Percentiles rank a stretch among this genome's conserved stretches.
Conservation (phyloP, 2,797 vertebrate species). For the Pseudopleuronectes americanus region DNA sequence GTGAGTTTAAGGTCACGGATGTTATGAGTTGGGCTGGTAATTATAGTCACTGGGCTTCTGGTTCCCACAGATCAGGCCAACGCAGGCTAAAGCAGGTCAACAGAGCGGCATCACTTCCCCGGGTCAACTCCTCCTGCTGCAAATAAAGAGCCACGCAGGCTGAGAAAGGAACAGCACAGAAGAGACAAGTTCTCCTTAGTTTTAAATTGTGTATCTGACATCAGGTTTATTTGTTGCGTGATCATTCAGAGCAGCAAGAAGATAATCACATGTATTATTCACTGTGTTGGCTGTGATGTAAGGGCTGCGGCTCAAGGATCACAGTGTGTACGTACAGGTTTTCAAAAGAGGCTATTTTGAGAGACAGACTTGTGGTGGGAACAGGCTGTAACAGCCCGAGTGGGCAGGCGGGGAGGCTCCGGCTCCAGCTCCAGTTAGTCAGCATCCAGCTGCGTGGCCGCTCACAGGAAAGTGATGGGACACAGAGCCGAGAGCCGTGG, state of each 20-base stretch:
- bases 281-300: neutral
- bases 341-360: conserved; percentile 54
- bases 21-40: conserved; percentile 65
- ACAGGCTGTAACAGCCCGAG: conserved; percentile 36
- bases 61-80: conserved; percentile 68
- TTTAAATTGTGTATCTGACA: neutral
- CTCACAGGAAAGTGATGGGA: conserved; percentile 47
- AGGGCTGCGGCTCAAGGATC: conserved; percentile 10
- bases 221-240: neutral
- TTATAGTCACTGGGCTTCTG: conserved; percentile 66
- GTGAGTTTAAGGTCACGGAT: conserved; percentile 62
- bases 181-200: neutral
- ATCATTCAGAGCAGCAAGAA: neutral
- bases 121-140: conserved; percentile 26
- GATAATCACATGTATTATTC: neutral
- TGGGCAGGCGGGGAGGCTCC: conserved; percentile 31
- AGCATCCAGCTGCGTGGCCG: conserved; percentile 57
- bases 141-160: conserved; percentile 15
- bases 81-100: conserved; percentile 28
- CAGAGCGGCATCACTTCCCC: conserved; percentile 19
- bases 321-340: conserved; percentile 30
- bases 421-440: conserved; percentile 49
- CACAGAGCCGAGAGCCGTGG: conserved; percentile 18
- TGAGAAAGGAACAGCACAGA: conserved; percentile 3
- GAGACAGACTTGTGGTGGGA: conserved; percentile 41